These are phyloP conservation scores for Ormia ochracea DNA, from an alignment of 2,888 invertebrate species.

Conservation along the genomic window DNA sequence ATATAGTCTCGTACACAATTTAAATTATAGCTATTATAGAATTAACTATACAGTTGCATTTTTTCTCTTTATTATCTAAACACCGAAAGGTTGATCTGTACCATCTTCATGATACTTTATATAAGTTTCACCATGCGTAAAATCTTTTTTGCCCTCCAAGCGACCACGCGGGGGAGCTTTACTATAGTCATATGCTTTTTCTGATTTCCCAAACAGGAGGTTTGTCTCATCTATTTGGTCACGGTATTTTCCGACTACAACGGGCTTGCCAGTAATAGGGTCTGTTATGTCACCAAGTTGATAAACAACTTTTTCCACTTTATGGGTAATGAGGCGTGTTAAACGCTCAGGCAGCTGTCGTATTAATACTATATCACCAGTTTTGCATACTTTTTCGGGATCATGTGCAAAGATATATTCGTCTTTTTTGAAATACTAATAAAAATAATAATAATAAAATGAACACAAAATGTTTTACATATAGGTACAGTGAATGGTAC, in stretches of 20 bases:
- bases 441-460: slow-evolving; percentile 1
- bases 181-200: slow-evolving; percentile 84
- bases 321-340: slow-evolving; percentile 87
- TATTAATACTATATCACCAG: slow-evolving; percentile 89
- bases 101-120: slow-evolving; percentile 88
- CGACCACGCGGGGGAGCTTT: slow-evolving; percentile 88
- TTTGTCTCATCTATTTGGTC: slow-evolving; percentile 84
- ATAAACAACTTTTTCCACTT: slow-evolving; percentile 87
- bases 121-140: slow-evolving; percentile 85
- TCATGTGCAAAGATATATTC: slow-evolving; percentile 87
- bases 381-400: slow-evolving; percentile 85
- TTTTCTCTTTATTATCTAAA: slow-evolving; percentile 76
- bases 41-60: too few species aligned
- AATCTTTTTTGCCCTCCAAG: slow-evolving; percentile 89
- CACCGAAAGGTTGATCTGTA: slow-evolving; percentile 84
- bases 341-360: slow-evolving; percentile 84
- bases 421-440: slow-evolving; percentile 87
- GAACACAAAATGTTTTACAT: background rate
- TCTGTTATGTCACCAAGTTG: slow-evolving; percentile 90
- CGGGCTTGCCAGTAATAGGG: slow-evolving; percentile 89
- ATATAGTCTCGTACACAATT: too few species aligned
- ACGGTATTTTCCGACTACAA: slow-evolving; percentile 84
- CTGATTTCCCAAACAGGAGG: slow-evolving; percentile 83
- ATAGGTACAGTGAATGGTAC: too few species aligned
- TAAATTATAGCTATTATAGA: too few species aligned